Evolutionary conservation across 2,888 invertebrate species (phyloP), one percentile per base, ranked within the genome.

Genomic region (Pollenia angustigena): DNA sequence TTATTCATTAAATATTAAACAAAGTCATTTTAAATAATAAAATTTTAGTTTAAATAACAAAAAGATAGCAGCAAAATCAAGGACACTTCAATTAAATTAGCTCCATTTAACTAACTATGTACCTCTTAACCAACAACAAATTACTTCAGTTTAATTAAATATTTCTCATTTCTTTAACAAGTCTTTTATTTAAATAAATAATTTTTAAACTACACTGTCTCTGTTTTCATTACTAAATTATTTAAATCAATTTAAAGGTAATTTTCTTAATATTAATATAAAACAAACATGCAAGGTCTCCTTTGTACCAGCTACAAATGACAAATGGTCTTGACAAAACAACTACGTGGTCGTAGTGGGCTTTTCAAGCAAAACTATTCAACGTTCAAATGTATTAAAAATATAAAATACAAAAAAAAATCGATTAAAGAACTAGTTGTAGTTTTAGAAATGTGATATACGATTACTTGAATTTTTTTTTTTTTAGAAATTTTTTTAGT

Each of bases 231-330:
- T 50, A 42, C 11, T 52, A 10, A 62, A 71, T 32, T 71, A 71
- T 80, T 80, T 64, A 72, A 72, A 81, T 52, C 62, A 76, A 76
- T 76, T 76, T 76, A 44, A 64, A 54, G 23, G 23, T 50, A 54
- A 48, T 66, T 81, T 74, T 46, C 54, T 11, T n/a, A 46, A 46
- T 66, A 66, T 72, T 66, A 74, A 56, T 81, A 62, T 50, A n/a
- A 42, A 66, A 40, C 18, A 54, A 48, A 66, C 62, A 72, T 66
- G 75, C 75, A 76, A 76, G 62, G 64, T 52, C 44, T 64, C n/a
- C 32, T 50, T 50, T 75, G 32, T 62, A 40, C 18, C 50, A 40
- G 18, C 12, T 32, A 64, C 64, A 64, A 76, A 52, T 42, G 18
- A 42, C 50, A 44, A 81, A 56, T 12, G 32, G 14, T 52, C 14